Percentiles rank a stretch among this genome's conserved stretches.
phyloP scores from a whole-genome alignment of 2,888 invertebrate species.

The Epirrhoe alternata region DNA sequence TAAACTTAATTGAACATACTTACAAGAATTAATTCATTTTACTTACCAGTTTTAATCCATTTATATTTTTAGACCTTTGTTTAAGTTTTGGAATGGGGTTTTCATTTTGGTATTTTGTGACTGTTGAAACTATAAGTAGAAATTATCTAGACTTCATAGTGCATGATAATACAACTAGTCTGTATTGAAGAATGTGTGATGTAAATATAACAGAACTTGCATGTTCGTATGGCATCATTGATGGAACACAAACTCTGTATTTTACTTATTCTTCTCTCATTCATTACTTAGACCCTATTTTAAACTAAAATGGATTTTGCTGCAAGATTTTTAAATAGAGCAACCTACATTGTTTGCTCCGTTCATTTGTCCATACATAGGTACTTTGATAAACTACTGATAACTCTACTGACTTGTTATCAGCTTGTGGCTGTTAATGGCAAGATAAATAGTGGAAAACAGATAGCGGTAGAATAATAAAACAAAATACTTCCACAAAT shows the following conservation, averaged over 20 bases:
- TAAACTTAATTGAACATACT: too few relatives aligned
- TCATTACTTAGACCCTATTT: background rate
- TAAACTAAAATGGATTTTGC: background rate
- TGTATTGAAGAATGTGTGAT: background rate
- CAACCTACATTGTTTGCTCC: constrained; percentile 39
- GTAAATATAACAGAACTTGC: background rate
- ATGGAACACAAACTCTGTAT: background rate
- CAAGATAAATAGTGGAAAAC: constrained; percentile 44
- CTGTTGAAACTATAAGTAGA: background rate
- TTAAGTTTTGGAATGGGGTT: background rate
- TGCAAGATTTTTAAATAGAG: constrained; percentile 6
- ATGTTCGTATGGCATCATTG: background rate
- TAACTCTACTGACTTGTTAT: constrained; percentile 43
- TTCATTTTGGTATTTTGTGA: background rate
- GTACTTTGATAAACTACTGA: constrained; percentile 39
- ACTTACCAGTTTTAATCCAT: too few relatives aligned
- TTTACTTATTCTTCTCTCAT: background rate
- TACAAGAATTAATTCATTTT: too few relatives aligned
- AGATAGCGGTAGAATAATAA: constrained; percentile 36
- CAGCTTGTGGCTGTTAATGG: constrained; percentile 42
- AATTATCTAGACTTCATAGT: background rate
- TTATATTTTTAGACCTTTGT: too few relatives aligned
- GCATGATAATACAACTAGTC: background rate
- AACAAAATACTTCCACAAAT: constrained; percentile 13
- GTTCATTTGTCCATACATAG: constrained; percentile 31